Base-by-base conservation (phyloP, 2,113 vertebrate species). In the Callorhinus ursinus region DNA sequence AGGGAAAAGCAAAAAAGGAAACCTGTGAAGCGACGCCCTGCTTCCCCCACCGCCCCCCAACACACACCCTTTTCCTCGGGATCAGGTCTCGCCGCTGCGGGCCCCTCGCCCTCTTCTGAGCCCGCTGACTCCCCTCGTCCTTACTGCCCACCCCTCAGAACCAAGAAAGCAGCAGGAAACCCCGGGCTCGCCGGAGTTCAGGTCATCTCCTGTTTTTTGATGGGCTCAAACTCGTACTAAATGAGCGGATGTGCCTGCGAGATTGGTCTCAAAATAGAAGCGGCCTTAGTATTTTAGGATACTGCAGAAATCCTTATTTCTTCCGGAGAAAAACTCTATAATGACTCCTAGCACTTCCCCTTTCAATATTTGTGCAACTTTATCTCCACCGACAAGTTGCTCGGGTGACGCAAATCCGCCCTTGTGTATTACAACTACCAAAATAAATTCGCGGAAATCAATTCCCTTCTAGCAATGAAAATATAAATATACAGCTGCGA, bases 331-430 rank as follows among this genome's bases (percentile, higher is more conserved):
- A 99, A 98, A 98, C 99, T 99, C 99, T 99, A 99, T 99, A 99
- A 99, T 99, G 99, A 99, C 99, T 99, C 99, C 98, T 99, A 99
- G 98, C 98, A 99, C 99, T 99, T 99, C 99, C 99, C 99, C 99
- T 99, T 99, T 99, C 99, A 99, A 99, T 99, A 99, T 99, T 99
- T 99, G 99, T 99, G 99, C 99, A 99, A 99, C 99, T 99, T 99
- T 99, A 99, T 99, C 99, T 99, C 99, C 98, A 98, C 98, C 98
- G 98, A 98, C 99, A 99, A 99, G 99, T 99, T 99, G 99, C 99
- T 99, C 97, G 98, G 98, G 98, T 99, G 99, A 99, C 99, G 99
- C 99, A 99, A 99, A 99, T 99, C 99, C 99, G 99, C 98, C 99
- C 99, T 98, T 98, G 98, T 98, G 99, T 99, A 99, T 99, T 99